phyloP scores from a whole-genome alignment of 2,113 vertebrate genomes.

The Sturnira hondurensis region DNA sequence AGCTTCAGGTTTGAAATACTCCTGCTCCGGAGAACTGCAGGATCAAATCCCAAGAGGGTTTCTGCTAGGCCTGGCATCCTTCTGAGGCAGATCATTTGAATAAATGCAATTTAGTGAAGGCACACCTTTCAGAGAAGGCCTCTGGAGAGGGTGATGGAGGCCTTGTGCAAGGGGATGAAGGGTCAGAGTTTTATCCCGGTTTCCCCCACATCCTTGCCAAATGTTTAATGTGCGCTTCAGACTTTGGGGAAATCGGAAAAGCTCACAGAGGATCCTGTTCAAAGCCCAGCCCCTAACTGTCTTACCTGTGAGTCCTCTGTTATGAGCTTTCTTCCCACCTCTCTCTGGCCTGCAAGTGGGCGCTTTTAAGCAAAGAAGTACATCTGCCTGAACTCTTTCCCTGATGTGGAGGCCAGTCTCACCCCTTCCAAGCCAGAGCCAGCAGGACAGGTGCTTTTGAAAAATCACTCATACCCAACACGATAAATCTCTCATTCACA shows the following conservation, averaged over 20 bases:
- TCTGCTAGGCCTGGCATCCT: constrained; percentile 39
- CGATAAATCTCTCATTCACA: background rate
- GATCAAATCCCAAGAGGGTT: constrained; percentile 62
- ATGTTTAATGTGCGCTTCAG: background rate
- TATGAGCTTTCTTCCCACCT: background rate
- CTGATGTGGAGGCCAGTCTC: background rate
- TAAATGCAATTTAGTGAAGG: constrained; percentile 63
- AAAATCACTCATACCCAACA: background rate
- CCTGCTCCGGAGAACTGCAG: constrained; percentile 33
- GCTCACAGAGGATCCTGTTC: background rate
- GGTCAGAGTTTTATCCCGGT: background rate
- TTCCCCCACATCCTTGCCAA: background rate
- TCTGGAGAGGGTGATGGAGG: background rate
- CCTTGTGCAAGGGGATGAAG: background rate
- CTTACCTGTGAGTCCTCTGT: background rate
- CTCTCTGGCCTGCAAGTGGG: background rate
- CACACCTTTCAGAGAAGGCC: constrained; percentile 11
- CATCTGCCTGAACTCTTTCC: background rate
- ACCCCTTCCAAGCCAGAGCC: background rate
- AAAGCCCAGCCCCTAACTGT: background rate
- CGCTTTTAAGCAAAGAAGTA: background rate
- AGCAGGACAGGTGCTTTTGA: background rate
- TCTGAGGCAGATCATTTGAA: constrained; percentile 68
- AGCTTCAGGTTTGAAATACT: constrained; percentile 65
- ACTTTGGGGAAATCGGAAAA: background rate